A percentile compares a stretch with the other conserved stretches of the same genome.
Evolutionary conservation across 2,888 invertebrate genomes (phyloP).

Genomic region (Meiosimyza platycephala): DNA sequence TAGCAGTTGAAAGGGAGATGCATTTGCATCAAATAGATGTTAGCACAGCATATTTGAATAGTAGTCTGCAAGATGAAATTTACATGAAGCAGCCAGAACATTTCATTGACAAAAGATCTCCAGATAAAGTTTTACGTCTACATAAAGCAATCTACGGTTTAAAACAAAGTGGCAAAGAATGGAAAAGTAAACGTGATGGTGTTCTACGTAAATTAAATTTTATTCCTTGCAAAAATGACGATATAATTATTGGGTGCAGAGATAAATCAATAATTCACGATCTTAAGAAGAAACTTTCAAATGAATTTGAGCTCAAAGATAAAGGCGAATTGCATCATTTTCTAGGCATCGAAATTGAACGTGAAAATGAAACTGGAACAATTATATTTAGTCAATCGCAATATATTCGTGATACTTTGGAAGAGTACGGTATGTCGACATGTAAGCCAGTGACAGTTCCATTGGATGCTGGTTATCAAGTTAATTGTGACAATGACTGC

Average conservation of each 20-base stretch:
- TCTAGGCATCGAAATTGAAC: constrained; percentile 38
- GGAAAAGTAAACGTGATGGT: constrained; percentile 45
- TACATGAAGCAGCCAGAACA: constrained; percentile 33
- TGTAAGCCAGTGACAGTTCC: constrained; percentile 32
- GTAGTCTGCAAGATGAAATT: constrained; percentile 29
- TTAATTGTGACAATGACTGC: constrained; percentile 37
- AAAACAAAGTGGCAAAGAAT: constrained; percentile 47
- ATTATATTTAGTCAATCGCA: too few relatives aligned
- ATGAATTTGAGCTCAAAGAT: constrained; percentile 3
- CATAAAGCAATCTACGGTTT: constrained; percentile 48
- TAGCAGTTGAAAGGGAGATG: constrained; percentile 33
- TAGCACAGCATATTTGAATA: constrained; percentile 34
- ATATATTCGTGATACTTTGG: too few relatives aligned
- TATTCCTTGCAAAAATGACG: constrained; percentile 31
- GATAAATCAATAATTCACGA: constrained; percentile 34
- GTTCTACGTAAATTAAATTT: constrained; percentile 38
- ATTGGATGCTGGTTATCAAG: constrained; percentile 35
- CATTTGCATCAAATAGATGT: constrained; percentile 32
- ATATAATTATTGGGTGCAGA: constrained; percentile 37
- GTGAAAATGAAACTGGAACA: too few relatives aligned
- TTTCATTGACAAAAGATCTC: constrained; percentile 3
- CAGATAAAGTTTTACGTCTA: constrained; percentile 39
- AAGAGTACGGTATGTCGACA: too few relatives aligned
- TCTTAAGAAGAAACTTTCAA: constrained; percentile 18
- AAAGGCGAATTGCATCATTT: constrained; percentile 30